Conservation (phyloP, 2,888 invertebrate genomes). For the Oxystoma pomonae region DNA sequence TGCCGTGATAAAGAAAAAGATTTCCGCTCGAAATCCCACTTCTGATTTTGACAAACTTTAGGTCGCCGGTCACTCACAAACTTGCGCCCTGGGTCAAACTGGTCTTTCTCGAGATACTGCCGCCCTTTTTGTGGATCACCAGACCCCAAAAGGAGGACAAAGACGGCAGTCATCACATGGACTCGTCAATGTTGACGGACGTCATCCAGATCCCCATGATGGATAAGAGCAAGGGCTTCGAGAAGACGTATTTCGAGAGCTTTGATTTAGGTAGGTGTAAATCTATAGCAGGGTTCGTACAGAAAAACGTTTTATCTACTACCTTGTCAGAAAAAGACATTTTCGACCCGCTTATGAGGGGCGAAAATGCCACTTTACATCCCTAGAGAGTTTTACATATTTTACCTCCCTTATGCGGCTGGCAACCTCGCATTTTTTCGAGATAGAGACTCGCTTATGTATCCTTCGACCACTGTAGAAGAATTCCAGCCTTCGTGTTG, state of each 20-base stretch:
- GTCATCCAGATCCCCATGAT: constrained; percentile 57
- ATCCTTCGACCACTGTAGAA: too few species aligned
- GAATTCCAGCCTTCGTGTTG: too few species aligned
- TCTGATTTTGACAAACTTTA: constrained; percentile 34
- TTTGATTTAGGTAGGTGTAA: constrained; percentile 37
- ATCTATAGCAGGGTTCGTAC: too few species aligned
- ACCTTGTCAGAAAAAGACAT: too few species aligned
- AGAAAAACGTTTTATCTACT: too few species aligned
- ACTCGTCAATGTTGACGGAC: constrained; percentile 62
- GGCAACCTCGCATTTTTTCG: too few species aligned
- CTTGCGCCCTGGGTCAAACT: constrained; percentile 89
- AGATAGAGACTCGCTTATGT: too few species aligned
- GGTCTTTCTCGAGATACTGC: constrained; percentile 81
- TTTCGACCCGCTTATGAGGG: too few species aligned
- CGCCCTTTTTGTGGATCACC: constrained; percentile 82
- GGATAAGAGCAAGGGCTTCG: constrained; percentile 63
- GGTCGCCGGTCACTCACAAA: constrained; percentile 87
- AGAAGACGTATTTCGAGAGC: constrained; percentile 57
- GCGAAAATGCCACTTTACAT: too few species aligned
- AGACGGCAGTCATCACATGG: constrained; percentile 46
- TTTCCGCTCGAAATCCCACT: not conserved
- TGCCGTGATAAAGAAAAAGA: not conserved
- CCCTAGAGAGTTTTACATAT: too few species aligned
- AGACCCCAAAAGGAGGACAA: constrained; percentile 80
- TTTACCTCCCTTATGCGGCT: too few species aligned